These are phyloP conservation scores for Falco cherrug DNA, from an alignment of 2,797 vertebrate genomes.

Conservation along the genomic window DNA sequence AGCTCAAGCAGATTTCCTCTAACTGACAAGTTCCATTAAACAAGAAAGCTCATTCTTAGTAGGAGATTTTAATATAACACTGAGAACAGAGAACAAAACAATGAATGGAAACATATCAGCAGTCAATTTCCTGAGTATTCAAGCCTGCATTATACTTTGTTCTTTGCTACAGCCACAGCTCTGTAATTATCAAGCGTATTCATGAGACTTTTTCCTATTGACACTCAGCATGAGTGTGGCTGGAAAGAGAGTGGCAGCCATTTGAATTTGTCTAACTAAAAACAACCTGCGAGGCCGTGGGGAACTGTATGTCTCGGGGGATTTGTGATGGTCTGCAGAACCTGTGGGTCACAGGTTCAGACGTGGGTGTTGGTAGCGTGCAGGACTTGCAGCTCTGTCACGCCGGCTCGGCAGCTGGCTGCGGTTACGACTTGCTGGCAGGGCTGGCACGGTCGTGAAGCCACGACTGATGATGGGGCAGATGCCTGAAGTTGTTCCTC, in stretches of 20 bases:
- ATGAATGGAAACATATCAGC: constrained; percentile 72
- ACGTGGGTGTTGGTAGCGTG: rapidly evolving
- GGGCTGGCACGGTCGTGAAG: not conserved
- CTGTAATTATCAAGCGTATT: constrained; percentile 62
- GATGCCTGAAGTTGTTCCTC: not conserved
- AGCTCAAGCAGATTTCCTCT: constrained; percentile 63
- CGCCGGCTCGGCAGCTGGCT: not conserved
- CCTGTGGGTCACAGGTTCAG: not conserved
- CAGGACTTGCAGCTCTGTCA: not conserved
- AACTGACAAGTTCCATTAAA: constrained; percentile 68
- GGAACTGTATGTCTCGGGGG: not conserved
- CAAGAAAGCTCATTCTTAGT: constrained; percentile 67
- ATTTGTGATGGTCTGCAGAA: constrained; percentile 25
- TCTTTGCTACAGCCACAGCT: constrained; percentile 48
- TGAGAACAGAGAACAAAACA: constrained; percentile 71
- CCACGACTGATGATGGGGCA: not conserved
- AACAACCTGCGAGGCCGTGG: constrained; percentile 19
- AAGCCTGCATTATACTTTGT: constrained; percentile 67
- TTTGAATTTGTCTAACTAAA: constrained; percentile 45
- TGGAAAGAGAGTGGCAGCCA: constrained; percentile 54
- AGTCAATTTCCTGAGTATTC: constrained; percentile 66
- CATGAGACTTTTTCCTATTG: constrained; percentile 64
- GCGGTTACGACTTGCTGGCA: not conserved
- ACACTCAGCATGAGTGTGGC: constrained; percentile 43
- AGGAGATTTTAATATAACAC: constrained; percentile 65